Base-by-base conservation (phyloP, 1,140 invertebrate genomes). In the Halictus rubicundus region DNA sequence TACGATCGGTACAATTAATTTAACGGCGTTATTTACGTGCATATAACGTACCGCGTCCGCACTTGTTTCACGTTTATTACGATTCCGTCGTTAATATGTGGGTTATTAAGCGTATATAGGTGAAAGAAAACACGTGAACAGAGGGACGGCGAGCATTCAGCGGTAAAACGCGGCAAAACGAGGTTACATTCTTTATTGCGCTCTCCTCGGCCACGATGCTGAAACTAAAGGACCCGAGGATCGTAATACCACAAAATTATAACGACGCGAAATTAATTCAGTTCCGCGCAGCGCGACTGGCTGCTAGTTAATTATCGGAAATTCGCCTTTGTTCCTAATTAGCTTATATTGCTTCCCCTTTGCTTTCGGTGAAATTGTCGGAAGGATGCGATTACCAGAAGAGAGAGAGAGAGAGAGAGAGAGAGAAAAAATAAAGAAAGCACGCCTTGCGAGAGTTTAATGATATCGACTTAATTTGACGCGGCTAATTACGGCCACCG, bases 191-290 rank as follows among this genome's bases (percentile, higher is more conserved):
- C 21, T 57, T 57, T n/a, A 57, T 57, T 57, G 21, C 8, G 57
- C n/a, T 21, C 57, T 59, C 49, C 16, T 6, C 21, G 32, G 49
- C 21, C 19, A n/a, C 16, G 49, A 52, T 52, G 1, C 49, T 61
- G 27, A 72, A 63, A 27, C 37, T 25, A 32, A 46, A 60, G 16
- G 6, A 32, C 12, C 21, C 25, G 14, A 9, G 14, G 25, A 37
- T 23, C 37, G 42, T 49, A 73, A 46, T 64, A 42, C 63, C 23
- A 21, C 39, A 23, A 73, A 73, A 63, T 63, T 27, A 63, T 21
- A 25, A 59, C 46, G 21, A 73, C 32, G 42, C 27, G 27, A 37
- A 64, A 73, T 73, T 63, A 52, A 73, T 73, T 73, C 60, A 73
- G 21, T 16, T n/a, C 19, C 59, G 25, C 39, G 60, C 7, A 64